Conservation (phyloP, 2,888 invertebrate species). For the Capitulum mitella region DNA sequence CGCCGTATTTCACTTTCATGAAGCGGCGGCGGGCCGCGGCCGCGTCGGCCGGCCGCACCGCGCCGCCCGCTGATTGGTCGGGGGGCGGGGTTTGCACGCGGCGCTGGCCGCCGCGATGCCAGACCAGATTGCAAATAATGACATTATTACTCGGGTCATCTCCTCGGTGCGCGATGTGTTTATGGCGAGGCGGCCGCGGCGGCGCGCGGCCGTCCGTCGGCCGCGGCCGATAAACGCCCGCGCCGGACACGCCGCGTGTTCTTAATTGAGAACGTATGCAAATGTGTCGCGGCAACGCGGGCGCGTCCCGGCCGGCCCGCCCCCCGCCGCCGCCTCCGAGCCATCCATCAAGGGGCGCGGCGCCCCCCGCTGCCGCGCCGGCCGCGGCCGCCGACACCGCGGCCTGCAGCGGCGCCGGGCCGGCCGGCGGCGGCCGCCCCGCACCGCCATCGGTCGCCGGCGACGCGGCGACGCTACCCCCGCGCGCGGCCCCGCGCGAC, state of each 20-base stretch:
- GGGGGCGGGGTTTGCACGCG: slow-evolving; percentile 3
- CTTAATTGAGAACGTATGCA: slow-evolving; percentile 16
- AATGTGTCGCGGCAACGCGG: background rate
- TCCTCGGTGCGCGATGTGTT: background rate
- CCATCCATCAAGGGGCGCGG: background rate
- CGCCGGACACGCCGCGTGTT: background rate
- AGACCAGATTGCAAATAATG: slow-evolving; percentile 9
- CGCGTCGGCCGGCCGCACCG: background rate
- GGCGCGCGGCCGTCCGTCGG: background rate
- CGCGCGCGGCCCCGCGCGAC: no score
- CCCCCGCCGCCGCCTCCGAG: background rate
- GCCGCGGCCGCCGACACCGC: background rate
- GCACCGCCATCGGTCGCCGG: background rate
- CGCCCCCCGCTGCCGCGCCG: slow-evolving; percentile 8
- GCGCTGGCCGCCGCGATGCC: background rate
- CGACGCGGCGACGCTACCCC: no score
- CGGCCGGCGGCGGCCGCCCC: no score
- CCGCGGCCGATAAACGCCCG: background rate
- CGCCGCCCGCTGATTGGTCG: background rate
- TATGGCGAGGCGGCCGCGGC: background rate
- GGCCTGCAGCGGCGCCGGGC: background rate
- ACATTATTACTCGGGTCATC: background rate
- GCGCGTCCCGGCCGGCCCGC: background rate
- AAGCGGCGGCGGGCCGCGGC: background rate
- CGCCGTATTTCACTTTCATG: background rate